Evolutionary conservation across 2,888 invertebrate genomes (phyloP), one percentile per base, ranked within the genome.

Genomic region (Lasioglossum vierecki): DNA sequence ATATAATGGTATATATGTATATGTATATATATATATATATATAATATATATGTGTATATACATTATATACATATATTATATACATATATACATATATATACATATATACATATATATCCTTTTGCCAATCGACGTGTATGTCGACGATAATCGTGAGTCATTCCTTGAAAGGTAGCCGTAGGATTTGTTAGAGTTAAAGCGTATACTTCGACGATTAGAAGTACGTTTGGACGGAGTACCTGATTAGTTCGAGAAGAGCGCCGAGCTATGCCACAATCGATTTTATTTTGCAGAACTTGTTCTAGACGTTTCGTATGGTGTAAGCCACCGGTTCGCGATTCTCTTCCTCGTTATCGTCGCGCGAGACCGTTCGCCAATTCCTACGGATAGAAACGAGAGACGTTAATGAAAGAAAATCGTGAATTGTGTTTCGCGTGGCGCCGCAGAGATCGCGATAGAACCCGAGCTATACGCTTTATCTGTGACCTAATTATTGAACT

Each of bases 131-230:
- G 46, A 77, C 49, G 82, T 73, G 79, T 82, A 74, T 76, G 87
- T 80, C 76, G 74, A 79, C 49, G 81, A 84, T 81, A 79, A 81
- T 81, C 76, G 41, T 79, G 82, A 90, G 86, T 81, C 91, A 91
- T 91, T 91, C 91, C 91, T 90, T 86, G 76, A 84, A 74, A 91
- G 41, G 74, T 90, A 89, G 80, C 18, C 13, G n/a, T 78, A 72
- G 70, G 49, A 26, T 60, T 57, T n/a, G 76, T 80, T 70, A 18
- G 44, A 30, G 80, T 13, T 79, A 73, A 86, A 83, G 75, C 73
- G 87, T 86, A 76, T 79, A 79, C 79, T 71, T 80, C 80, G 35
- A 53, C 8, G 26, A 13, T n/a, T 78, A 46, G 71, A 66, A 68
- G 66, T 68, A 41, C 41, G 70, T 70, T 63, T 74, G 49, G 46